Evolutionary conservation across 1,140 invertebrate genomes (phyloP).

Genomic region (Drosophila paulistorum): DNA sequence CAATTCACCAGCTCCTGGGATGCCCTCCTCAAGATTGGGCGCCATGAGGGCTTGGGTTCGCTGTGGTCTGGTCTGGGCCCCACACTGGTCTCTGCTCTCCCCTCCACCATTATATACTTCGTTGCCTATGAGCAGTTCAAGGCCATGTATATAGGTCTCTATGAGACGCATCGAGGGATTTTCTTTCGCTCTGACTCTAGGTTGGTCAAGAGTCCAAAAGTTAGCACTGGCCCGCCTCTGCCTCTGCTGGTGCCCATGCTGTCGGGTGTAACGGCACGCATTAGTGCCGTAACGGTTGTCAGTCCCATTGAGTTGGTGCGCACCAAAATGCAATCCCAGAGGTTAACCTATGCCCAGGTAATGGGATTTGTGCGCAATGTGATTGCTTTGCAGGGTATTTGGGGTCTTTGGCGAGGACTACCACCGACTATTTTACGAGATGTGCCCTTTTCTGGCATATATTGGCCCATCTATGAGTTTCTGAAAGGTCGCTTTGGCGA

Average conservation of each 20-base stretch:
- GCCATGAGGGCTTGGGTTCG: conserved; percentile 93
- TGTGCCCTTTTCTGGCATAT: conserved; percentile 98
- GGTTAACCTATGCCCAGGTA: conserved; percentile 92
- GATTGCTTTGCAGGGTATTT: conserved; percentile 89
- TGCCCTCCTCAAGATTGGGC: conserved; percentile 96
- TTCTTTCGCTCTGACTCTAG: too few species aligned
- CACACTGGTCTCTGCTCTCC: conserved; percentile 96
- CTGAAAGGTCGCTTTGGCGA: conserved; percentile 87
- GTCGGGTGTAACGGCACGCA: conserved; percentile 92
- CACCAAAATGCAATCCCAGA: conserved; percentile 99
- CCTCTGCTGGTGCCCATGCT: conserved; percentile 90
- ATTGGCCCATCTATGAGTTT: conserved; percentile 96
- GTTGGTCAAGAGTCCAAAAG: background rate
- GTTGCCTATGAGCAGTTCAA: conserved; percentile 97
- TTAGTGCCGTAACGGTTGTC: conserved; percentile 93
- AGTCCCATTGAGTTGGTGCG: conserved; percentile 97
- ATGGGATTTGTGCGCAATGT: conserved; percentile 84
- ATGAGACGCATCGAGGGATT: conserved; percentile 74
- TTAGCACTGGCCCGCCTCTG: conserved; percentile 81
- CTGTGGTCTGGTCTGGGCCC: conserved; percentile 99
- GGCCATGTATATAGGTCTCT: conserved; percentile 85
- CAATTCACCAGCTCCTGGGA: conserved; percentile 97
- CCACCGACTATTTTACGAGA: conserved; percentile 96
- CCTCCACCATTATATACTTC: conserved; percentile 98
- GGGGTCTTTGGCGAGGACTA: conserved; percentile 94